Evolutionary conservation across 2,113 vertebrate species (phyloP), one percentile per base, ranked within the genome.

Genomic region (Helogale parvula): DNA sequence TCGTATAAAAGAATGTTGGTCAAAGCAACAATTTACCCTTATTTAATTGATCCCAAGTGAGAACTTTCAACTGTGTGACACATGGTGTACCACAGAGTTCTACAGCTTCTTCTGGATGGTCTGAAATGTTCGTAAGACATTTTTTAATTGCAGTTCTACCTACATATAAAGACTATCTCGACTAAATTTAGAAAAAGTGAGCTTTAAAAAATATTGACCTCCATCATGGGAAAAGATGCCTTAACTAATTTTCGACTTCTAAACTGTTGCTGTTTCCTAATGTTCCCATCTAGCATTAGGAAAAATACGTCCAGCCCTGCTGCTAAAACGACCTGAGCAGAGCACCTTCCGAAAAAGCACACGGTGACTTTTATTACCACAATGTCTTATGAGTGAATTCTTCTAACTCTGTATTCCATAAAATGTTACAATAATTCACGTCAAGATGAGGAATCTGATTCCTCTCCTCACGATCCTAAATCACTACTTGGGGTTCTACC

Each of bases 201-300:
- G 41, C 88, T 45, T 38, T 12, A 17, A 72, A 86, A 68, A 88
- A 68, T 27, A 52, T 0, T 95, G 74, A 29, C 31, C 16, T 85
- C 25, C 52, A 23, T 41, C 66, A 90, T 1, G 1, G 33, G 41
- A 57, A 79, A 93, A 47, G n/a, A 35, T 19, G 54, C 31, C 17
- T 74, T 74, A 50, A 29, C 63, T 81, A 71, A 69, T 79, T 83
- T 89, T 60, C 86, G 66, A 82, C 45, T 69, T 96, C 16, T 81
- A 60, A 66, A 76, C 10, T 95, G 35, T 35, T 63, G 29, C 25
- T 82, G 68, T 29, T 96, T 93, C 69, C 63, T 86, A 77, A 85
- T 47, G 6, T 90, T 97, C 87, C 52, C 84, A 95, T 95, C 95
- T 95, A 97, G 94, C 96, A 97, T 95, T 96, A 97, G 97, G 96